These are phyloP conservation scores for Magallana ariakensis DNA, from an alignment of 1,140 invertebrate genomes.

Conservation along the genomic window DNA sequence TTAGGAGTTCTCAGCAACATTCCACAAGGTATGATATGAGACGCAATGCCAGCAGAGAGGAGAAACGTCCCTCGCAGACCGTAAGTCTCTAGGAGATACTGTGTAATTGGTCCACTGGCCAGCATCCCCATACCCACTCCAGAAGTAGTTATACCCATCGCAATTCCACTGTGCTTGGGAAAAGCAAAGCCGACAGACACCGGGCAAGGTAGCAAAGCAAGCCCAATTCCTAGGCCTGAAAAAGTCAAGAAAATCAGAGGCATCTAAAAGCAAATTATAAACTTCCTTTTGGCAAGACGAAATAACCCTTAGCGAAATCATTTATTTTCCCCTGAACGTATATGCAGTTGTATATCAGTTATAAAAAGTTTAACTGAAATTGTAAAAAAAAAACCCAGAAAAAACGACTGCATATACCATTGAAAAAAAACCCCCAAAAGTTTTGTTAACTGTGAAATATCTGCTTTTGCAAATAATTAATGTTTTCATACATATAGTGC, in stretches of 20 bases:
- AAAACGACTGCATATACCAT: no score
- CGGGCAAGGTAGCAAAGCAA: slow-evolving; percentile 51
- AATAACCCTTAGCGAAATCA: no score
- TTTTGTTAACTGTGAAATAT: no score
- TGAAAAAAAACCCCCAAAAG: no score
- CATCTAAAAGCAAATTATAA: no score
- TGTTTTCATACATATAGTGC: no score
- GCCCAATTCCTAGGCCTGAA: slow-evolving; percentile 62
- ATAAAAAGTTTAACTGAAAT: no score
- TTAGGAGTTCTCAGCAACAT: slow-evolving; percentile 52
- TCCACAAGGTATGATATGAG: slow-evolving; percentile 77
- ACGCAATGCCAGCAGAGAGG: slow-evolving; percentile 93
- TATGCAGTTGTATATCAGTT: no score
- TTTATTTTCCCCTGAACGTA: no score
- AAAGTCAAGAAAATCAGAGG: not conserved
- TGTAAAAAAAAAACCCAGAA: no score
- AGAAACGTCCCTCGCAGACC: slow-evolving; percentile 88
- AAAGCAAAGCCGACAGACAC: slow-evolving; percentile 90
- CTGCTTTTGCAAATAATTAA: no score
- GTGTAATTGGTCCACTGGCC: slow-evolving; percentile 84
- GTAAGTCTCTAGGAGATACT: slow-evolving; percentile 82
- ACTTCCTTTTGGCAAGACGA: no score
- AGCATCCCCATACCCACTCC: slow-evolving; percentile 93
- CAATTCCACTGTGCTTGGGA: slow-evolving; percentile 90
- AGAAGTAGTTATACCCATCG: slow-evolving; percentile 93